Percentiles rank a stretch among this genome's conserved stretches.
Conservation (phyloP, 2,113 vertebrate species). For the Scomber colias region DNA sequence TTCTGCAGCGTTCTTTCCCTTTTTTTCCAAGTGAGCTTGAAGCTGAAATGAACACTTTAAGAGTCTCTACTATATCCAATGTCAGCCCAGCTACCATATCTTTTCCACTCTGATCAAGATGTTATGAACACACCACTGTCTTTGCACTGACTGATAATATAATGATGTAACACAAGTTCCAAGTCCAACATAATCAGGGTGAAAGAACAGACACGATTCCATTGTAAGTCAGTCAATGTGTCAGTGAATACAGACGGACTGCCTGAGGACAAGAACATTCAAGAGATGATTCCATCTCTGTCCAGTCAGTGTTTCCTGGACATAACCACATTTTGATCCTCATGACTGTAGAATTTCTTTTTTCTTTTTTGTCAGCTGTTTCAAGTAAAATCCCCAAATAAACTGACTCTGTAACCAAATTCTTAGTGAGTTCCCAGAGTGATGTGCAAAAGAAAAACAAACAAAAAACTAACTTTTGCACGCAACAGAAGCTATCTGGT, state of each 20-base stretch:
- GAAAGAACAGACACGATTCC: neutral
- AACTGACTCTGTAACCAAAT: too few species aligned
- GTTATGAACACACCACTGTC: neutral
- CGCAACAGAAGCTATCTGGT: neutral
- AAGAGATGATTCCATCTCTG: too few species aligned
- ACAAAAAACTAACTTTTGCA: neutral
- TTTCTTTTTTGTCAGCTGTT: neutral
- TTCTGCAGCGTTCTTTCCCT: neutral
- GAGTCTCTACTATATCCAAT: neutral
- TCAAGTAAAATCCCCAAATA: neutral
- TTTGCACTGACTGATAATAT: neutral
- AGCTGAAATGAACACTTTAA: neutral
- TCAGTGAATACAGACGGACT: neutral
- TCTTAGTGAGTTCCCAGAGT: neutral
- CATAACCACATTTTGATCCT: too few species aligned
- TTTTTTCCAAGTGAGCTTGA: neutral
- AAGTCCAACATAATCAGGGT: neutral
- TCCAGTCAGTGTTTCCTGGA: too few species aligned
- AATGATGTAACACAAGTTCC: conserved; percentile 4
- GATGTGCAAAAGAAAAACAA: neutral
- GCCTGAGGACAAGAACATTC: too few species aligned
- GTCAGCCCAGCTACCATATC: neutral
- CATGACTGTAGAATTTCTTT: too few species aligned
- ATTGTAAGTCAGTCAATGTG: neutral
- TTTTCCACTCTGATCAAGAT: too few species aligned